Evolutionary conservation across 2,797 vertebrate genomes (phyloP).

Genomic region (Craterocephalus amniculus): DNA sequence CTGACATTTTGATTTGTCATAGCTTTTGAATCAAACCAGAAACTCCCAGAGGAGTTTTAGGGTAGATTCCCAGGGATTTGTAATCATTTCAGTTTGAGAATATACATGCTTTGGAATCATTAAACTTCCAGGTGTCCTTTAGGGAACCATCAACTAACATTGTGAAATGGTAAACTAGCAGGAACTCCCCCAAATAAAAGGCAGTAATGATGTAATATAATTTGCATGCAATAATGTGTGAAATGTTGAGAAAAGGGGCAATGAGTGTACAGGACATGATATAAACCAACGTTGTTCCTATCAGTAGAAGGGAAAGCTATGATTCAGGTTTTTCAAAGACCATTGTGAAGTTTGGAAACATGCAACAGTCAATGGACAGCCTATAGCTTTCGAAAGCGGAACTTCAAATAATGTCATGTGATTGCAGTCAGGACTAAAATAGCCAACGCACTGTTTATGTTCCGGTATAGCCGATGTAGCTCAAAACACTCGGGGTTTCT

Average conservation of each 20-base stretch:
- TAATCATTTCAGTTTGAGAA: too few relatives aligned
- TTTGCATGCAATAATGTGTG: too few relatives aligned
- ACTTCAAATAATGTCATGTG: slow-evolving; percentile 68
- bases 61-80: too few relatives aligned
- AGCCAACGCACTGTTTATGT: slow-evolving; percentile 66
- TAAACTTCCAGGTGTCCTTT: background rate
- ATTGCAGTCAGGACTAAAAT: slow-evolving; percentile 58
- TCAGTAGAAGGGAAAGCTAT: background rate
- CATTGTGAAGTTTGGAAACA: too few relatives aligned
- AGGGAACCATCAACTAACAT: background rate
- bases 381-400: slow-evolving; percentile 68
- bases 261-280: background rate
- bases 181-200: background rate
- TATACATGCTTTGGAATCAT: too few relatives aligned
- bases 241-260: background rate
- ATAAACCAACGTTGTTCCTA: background rate
- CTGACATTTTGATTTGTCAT: background rate
- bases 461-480: background rate
- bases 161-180: background rate
- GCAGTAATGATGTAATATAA: background rate
- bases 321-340: too few relatives aligned
- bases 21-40: background rate
- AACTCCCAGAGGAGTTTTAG: too few relatives aligned
- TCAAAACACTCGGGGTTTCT: background rate
- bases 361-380: too few relatives aligned